phyloP scores from a whole-genome alignment of 1,140 invertebrate genomes.

The Drosophila grimshawi region DNA sequence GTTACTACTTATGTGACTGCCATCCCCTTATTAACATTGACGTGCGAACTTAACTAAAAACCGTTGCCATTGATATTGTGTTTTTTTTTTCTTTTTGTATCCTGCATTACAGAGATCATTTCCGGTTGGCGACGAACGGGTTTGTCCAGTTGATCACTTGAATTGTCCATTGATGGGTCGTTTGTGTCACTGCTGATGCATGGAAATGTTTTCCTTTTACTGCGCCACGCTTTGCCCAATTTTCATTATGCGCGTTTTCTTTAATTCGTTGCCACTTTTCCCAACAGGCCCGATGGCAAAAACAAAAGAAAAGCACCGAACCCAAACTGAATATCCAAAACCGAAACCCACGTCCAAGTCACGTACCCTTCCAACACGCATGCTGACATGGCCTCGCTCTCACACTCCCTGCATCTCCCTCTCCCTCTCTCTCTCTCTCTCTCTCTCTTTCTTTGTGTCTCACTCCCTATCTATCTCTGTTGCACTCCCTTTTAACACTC shows the following conservation, averaged over 20 bases:
- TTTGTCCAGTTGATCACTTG: conserved; percentile 53
- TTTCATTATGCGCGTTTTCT: conserved; percentile 61
- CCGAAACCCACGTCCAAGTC: conserved; percentile 46
- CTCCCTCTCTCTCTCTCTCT: not conserved
- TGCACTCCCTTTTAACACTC: conserved; percentile 66
- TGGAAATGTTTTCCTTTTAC: conserved; percentile 26
- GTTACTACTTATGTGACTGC: conserved; percentile 8
- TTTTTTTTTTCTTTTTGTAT: conserved; percentile 44
- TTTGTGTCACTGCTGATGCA: conserved; percentile 29
- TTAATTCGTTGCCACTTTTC: conserved; percentile 52
- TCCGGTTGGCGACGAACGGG: conserved; percentile 43
- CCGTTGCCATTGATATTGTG: conserved; percentile 64
- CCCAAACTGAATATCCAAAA: conserved; percentile 1
- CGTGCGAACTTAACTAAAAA: conserved; percentile 59
- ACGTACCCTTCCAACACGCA: conserved; percentile 51
- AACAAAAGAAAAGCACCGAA: not conserved
- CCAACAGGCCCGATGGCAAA: not conserved
- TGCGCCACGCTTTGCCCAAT: conserved; percentile 41
- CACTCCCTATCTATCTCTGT: not conserved
- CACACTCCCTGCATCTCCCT: not conserved
- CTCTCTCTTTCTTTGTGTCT: not conserved
- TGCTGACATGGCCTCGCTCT: conserved; percentile 44
- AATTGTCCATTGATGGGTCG: conserved; percentile 15
- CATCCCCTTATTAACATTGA: conserved; percentile 71
- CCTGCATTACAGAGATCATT: conserved; percentile 45